Percentiles rank a stretch among this genome's conserved stretches.
Evolutionary conservation across 2,888 invertebrate genomes (phyloP).

Genomic region (Cetonia aurata): DNA sequence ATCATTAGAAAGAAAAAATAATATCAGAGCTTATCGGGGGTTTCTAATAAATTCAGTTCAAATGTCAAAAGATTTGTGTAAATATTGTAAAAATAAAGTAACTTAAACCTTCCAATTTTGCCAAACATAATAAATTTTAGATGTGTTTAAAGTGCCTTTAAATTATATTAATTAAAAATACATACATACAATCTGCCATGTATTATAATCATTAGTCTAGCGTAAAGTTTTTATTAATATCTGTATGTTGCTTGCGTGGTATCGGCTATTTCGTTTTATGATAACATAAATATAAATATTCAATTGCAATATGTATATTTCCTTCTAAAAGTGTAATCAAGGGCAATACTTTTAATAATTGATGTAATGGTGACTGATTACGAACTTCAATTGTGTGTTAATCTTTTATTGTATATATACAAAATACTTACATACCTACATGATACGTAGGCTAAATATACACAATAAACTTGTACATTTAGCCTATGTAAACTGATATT

Average conservation of each 20-base stretch:
- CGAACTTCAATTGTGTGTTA: slow-evolving; percentile 9
- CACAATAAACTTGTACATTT: background rate
- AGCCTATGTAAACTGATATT: slow-evolving; percentile 9
- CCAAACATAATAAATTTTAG: slow-evolving; percentile 61
- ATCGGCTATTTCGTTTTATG: slow-evolving; percentile 13
- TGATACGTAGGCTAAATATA: background rate
- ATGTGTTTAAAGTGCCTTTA: slow-evolving; percentile 66
- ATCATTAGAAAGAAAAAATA: slow-evolving; percentile 33
- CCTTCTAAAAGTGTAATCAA: slow-evolving; percentile 4
- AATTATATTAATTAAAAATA: slow-evolving; percentile 44
- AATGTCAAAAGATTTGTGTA: slow-evolving; percentile 39
- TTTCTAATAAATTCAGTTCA: slow-evolving; percentile 15
- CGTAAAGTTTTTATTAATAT: slow-evolving; percentile 17
- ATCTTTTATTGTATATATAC: slow-evolving; percentile 20
- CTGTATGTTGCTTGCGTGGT: slow-evolving; percentile 37
- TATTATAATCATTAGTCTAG: slow-evolving; percentile 45
- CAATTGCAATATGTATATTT: slow-evolving; percentile 23
- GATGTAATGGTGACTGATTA: slow-evolving; percentile 16
- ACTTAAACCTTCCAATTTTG: slow-evolving; percentile 67
- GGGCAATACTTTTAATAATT: slow-evolving; percentile 31
- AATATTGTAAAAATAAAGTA: slow-evolving; percentile 58
- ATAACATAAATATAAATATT: background rate
- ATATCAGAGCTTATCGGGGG: slow-evolving; percentile 28
- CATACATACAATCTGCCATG: slow-evolving; percentile 63
- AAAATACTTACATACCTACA: background rate